Evolutionary conservation across 2,113 vertebrate species (phyloP), one percentile per base, ranked within the genome.

Genomic region (Engystomops pustulosus): DNA sequence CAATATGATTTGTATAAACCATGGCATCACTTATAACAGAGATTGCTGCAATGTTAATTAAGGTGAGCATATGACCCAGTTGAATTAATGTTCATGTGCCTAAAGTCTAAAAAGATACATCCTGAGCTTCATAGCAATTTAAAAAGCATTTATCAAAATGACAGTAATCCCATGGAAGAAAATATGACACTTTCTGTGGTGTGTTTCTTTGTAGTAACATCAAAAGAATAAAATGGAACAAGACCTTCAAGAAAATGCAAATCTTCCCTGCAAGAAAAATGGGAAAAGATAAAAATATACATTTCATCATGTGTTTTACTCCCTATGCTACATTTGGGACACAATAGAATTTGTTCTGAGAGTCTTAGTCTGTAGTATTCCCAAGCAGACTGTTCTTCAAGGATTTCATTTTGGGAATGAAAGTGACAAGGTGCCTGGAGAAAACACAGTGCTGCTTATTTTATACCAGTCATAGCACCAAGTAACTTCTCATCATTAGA

Each of bases 201-300:
- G 36, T 34, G 45, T 30, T 51, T 70, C 41, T 70, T 62, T 71
- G 65, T 51, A 25, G 34, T 36, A 27, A 44, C 67, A 55, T 71
- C 45, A 27, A 36, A 81, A 30, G 34, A 68, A 38, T 81, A 71
- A 58, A 72, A 58, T 82, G 23, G 49, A 58, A 55, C 80, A 72
- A 71, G 49, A 17, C 45, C 60, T 69, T 44, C 67, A 41, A 41
- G 49, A 44, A 72, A 53, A 82, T 82, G 68, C 49, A 14, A 72
- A 82, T 82, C 14, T 41, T 70, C 10, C 34, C 45, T 45, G 36
- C 6, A 72, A 44, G 23, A 11, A 71, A 58, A 20, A 23, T 18
- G 11, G 41, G 11, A 81, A 72, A 72, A 81, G 67, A 58, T 41
- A 71, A 71, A 81, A 70, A 71, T 81, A 71, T 38, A 44, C n/a